These are phyloP conservation scores for Anaspis maculata DNA, from an alignment of 2,888 invertebrate species.

Conservation along the genomic window DNA sequence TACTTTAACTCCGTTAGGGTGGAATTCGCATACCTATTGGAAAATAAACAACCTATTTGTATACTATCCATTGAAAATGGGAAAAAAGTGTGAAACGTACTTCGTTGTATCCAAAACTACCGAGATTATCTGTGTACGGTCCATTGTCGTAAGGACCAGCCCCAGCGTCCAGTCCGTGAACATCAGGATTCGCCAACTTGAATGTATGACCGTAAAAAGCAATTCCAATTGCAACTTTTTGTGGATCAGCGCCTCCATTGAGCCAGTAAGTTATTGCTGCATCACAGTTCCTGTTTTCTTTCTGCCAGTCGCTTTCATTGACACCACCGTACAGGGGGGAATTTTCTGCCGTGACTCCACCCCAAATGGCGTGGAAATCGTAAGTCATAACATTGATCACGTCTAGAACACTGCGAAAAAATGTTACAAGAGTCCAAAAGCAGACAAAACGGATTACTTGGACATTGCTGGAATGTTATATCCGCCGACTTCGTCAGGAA, in stretches of 20 bases:
- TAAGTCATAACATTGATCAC: too few relatives aligned
- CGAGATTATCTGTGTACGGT: constrained; percentile 10
- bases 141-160: constrained; percentile 9
- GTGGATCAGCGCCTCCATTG: constrained; percentile 10
- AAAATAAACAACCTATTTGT: constrained; percentile 2
- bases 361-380: constrained; percentile 11
- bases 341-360: constrained; percentile 9
- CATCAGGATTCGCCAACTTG: constrained; percentile 5
- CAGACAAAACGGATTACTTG: constrained; percentile 29
- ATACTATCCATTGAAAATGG: constrained; percentile 1
- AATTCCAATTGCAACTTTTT: constrained; percentile 10
- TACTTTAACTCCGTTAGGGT: constrained; percentile 15
- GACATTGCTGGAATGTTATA: constrained; percentile 50
- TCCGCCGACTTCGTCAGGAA: constrained; percentile 43
- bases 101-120: constrained; percentile 13
- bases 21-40: constrained; percentile 20
- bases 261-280: constrained; percentile 13
- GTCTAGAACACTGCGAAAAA: too few relatives aligned
- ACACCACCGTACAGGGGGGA: constrained; percentile 12
- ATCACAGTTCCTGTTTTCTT: constrained; percentile 10
- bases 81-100: too few relatives aligned
- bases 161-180: constrained; percentile 7
- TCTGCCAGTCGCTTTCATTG: constrained; percentile 16
- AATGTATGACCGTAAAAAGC: constrained; percentile 12
- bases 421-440: background rate